These are phyloP conservation scores for Syrrhaptes paradoxus DNA, from an alignment of 2,113 vertebrate genomes.

Conservation along the genomic window DNA sequence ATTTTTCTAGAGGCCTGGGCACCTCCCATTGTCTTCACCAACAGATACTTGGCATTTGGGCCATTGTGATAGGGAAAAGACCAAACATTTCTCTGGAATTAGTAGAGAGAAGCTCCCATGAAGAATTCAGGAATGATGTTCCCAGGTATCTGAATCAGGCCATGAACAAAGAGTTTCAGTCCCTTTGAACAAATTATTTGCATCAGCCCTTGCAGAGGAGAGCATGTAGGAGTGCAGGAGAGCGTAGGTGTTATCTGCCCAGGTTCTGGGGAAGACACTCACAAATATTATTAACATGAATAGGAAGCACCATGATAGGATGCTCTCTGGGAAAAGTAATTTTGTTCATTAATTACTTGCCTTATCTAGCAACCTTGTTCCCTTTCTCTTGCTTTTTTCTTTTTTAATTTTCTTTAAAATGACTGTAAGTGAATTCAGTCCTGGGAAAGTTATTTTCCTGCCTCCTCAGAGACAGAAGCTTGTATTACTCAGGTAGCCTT, in stretches of 20 bases:
- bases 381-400: neutral
- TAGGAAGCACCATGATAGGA: constrained; percentile 55
- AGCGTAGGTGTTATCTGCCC: constrained; percentile 35
- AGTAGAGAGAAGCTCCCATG: rapidly evolving
- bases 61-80: rapidly evolving
- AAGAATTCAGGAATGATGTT: neutral
- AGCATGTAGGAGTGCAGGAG: neutral
- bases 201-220: constrained; percentile 28
- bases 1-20: neutral
- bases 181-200: neutral
- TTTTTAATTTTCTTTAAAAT: constrained; percentile 47
- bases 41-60: neutral
- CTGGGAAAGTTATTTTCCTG: neutral
- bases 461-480: neutral
- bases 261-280: constrained; percentile 50
- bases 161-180: neutral
- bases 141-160: neutral
- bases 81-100: neutral
- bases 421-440: constrained; percentile 19
- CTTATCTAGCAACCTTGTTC: constrained; percentile 53
- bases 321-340: constrained; percentile 53
- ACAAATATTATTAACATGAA: constrained; percentile 56
- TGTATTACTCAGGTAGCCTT: constrained; percentile 35
- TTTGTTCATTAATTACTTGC: constrained; percentile 69
- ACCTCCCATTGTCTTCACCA: neutral